Percentiles rank a stretch among this genome's conserved stretches.
Evolutionary conservation across 2,113 vertebrate species (phyloP).

Genomic region (Heptranchias perlo): DNA sequence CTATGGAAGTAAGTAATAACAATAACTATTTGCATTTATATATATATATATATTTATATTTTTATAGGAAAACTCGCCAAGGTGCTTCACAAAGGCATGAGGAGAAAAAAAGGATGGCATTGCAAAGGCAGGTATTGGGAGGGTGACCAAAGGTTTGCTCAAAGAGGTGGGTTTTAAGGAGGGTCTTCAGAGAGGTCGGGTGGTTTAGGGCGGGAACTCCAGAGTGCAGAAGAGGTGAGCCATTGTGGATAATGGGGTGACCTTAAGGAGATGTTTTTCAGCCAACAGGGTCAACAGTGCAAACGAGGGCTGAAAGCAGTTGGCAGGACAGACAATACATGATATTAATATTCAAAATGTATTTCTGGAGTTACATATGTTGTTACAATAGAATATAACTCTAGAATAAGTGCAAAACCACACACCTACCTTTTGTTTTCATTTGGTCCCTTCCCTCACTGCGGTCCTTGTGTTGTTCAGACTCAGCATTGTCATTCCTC

Average conservation of each 20-base stretch:
- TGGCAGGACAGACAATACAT: not conserved
- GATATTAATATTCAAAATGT: not conserved
- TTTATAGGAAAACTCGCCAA: not conserved
- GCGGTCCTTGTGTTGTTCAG: slow-evolving; percentile 57
- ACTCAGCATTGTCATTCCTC: slow-evolving; percentile 56
- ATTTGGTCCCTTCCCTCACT: slow-evolving; percentile 53
- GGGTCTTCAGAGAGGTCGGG: not conserved
- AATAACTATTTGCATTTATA: not conserved
- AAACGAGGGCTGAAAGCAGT: too few relatives aligned
- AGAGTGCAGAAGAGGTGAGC: not conserved
- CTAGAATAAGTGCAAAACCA: not conserved
- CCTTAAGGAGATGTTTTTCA: too few relatives aligned
- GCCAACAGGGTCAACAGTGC: not conserved
- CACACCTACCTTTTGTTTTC: slow-evolving; percentile 59
- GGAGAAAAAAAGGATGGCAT: not conserved
- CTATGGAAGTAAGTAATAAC: not conserved
- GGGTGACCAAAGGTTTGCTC: not conserved
- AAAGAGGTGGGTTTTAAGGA: not conserved
- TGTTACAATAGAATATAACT: not conserved
- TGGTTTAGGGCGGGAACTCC: too few relatives aligned
- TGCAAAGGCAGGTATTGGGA: not conserved
- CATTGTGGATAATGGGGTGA: too few relatives aligned
- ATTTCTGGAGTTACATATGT: not conserved
- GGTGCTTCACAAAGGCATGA: not conserved
- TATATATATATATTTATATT: too few relatives aligned